Percentiles rank a stretch among this genome's conserved stretches.
phyloP scores from a whole-genome alignment of 2,888 invertebrate genomes.

The Sceliomorpha sp. region DNA sequence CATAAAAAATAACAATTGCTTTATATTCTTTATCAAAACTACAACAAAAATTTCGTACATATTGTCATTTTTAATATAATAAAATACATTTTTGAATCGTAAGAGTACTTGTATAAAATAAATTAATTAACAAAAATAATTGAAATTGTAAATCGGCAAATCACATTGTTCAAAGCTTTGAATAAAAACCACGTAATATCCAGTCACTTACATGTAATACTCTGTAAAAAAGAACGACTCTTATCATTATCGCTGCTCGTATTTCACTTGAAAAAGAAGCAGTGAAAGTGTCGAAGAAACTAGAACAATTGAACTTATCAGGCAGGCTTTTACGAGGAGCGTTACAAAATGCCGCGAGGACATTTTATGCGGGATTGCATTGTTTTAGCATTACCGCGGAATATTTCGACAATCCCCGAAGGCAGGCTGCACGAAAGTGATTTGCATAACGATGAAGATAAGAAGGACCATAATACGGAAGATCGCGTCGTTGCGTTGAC shows the following conservation, averaged over 20 bases:
- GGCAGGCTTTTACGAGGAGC: slow-evolving; percentile 17
- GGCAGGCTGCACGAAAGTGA: slow-evolving; percentile 39
- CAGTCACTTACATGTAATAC: too few relatives aligned
- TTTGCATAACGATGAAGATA: slow-evolving; percentile 57
- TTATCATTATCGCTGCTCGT: neutral
- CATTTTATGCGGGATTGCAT: slow-evolving; percentile 22
- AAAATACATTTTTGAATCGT: too few relatives aligned
- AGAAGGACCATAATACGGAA: slow-evolving; percentile 33
- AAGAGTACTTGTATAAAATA: too few relatives aligned
- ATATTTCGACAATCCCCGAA: neutral
- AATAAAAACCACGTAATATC: too few relatives aligned
- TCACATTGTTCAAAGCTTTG: too few relatives aligned
- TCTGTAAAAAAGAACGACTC: neutral
- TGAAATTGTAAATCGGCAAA: too few relatives aligned
- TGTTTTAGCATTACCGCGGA: slow-evolving; percentile 15
- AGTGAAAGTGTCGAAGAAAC: slow-evolving; percentile 45
- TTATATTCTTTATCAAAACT: too few relatives aligned
- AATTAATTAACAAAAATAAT: too few relatives aligned
- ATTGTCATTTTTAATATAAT: too few relatives aligned
- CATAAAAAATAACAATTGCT: too few relatives aligned
- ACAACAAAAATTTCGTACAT: too few relatives aligned
- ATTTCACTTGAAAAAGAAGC: slow-evolving; percentile 9
- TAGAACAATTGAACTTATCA: slow-evolving; percentile 40
- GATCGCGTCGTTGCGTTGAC: slow-evolving; percentile 48
- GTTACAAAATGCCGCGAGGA: slow-evolving; percentile 4